Evolutionary conservation across 2,888 invertebrate genomes (phyloP).

Genomic region (Amblyteles armatorius): DNA sequence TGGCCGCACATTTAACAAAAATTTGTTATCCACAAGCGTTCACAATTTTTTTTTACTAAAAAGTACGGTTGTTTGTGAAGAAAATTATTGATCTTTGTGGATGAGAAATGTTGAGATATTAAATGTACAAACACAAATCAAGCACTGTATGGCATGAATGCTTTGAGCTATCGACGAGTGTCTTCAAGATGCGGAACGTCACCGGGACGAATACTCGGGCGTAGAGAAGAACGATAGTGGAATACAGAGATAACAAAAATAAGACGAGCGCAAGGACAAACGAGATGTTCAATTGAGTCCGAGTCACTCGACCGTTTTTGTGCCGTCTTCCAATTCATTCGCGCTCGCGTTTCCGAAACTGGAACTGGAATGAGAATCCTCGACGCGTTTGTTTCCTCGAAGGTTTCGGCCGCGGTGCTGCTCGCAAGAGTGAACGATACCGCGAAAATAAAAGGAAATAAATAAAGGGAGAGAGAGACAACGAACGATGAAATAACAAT

Average conservation of each 20-base stretch:
- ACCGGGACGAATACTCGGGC: neutral
- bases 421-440: constrained; percentile 13
- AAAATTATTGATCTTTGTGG: neutral
- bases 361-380: constrained; percentile 26
- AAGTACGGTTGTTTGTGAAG: neutral
- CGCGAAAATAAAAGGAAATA: constrained; percentile 16
- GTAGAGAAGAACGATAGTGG: constrained; percentile 12
- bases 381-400: constrained; percentile 49
- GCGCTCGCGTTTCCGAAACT: constrained; percentile 46
- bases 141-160: too few species aligned
- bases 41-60: neutral
- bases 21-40: neutral
- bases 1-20: too few species aligned
- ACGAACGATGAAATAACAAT: constrained; percentile 31
- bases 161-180: neutral
- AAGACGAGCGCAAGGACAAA: constrained; percentile 19
- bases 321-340: constrained; percentile 55
- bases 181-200: neutral
- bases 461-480: constrained; percentile 3
- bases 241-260: constrained; percentile 16
- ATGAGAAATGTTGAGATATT: neutral
- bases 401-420: neutral
- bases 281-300: constrained; percentile 47
- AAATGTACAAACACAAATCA: neutral
- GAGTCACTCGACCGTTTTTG: constrained; percentile 52